These are phyloP conservation scores for Sebastes kiyomatsui DNA, from an alignment of 2,797 vertebrate species.

Conservation along the genomic window DNA sequence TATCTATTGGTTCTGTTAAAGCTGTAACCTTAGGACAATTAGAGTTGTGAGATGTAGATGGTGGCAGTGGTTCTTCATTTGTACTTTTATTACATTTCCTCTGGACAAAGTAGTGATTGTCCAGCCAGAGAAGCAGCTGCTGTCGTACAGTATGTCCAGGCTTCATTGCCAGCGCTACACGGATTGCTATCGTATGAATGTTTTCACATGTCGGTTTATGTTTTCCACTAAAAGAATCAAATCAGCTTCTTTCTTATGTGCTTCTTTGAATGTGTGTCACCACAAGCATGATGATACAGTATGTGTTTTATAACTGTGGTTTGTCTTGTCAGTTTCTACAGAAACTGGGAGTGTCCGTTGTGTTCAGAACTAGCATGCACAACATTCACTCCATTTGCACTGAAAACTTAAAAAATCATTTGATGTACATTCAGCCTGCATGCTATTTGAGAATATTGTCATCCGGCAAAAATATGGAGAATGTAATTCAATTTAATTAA, in stretches of 20 bases:
- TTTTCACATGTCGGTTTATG: background rate
- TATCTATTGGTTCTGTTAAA: background rate
- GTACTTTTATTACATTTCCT: conserved; percentile 19
- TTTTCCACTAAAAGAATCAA: background rate
- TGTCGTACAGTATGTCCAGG: background rate
- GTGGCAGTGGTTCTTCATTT: background rate
- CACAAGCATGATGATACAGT: background rate
- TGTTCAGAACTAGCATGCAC: background rate
- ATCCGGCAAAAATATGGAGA: background rate
- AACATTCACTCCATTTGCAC: background rate
- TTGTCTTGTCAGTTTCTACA: conserved; percentile 5
- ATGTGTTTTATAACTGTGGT: background rate
- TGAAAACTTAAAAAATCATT: too few relatives aligned
- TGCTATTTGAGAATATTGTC: background rate
- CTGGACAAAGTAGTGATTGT: conserved; percentile 14
- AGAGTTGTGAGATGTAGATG: background rate
- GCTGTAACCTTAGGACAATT: background rate
- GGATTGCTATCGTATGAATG: background rate
- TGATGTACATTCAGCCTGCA: too few relatives aligned
- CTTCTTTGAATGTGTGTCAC: background rate
- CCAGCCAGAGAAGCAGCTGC: background rate
- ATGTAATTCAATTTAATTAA: background rate
- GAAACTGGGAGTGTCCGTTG: conserved; percentile 13
- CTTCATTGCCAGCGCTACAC: background rate
- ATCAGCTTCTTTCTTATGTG: background rate